Base-by-base conservation (phyloP, 2,888 invertebrate genomes). In the Lagria hirta region DNA sequence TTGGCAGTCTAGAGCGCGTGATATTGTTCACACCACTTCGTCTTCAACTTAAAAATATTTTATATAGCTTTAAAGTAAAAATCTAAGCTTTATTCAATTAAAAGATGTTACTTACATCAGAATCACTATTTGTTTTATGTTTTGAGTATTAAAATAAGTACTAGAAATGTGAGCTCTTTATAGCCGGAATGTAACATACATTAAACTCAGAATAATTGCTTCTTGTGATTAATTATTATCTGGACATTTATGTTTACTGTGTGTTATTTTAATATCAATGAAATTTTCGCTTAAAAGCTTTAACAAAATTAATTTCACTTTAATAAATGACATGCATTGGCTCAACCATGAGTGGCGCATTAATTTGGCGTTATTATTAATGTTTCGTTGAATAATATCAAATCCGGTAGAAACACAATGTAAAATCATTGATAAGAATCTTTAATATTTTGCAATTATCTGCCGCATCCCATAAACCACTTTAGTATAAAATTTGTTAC, bases 251-350 rank as follows among this genome's bases (percentile, higher is more conserved):
- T 49, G 44, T 45, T 49, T 45, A 44, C 40, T 27, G 23, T n/a
- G n/a, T 44, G 40, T 48, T 48, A 48, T 48, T 48, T 48, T 40
- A 49, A 45, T 46, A 42, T 27, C 29, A 49, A 35, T 44, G 26
- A 41, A 48, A 43, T 48, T 36, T 43, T 46, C 37, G 27, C 36
- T 21, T 47, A 47, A 42, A 32, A 28, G 26, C 37, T 28, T 22
- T 42, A 47, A 42, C 33, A 26, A 47, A 42, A 47, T 47, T 47
- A 47, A 42, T 42, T 47, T 36, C 33, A 27, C 36, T 30, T 27
- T 42, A 42, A 46, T 36, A 42, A 42, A 42, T 46, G 41, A 46
- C 42, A 42, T 42, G 32, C 28, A 32, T 30, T 37, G 33, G 21
- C 24, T 33, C 36, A 42, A 22, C 24, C 28, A 35, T 45, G 35